phyloP scores from a whole-genome alignment of 2,888 invertebrate genomes.

The Xestia rhomboidea region DNA sequence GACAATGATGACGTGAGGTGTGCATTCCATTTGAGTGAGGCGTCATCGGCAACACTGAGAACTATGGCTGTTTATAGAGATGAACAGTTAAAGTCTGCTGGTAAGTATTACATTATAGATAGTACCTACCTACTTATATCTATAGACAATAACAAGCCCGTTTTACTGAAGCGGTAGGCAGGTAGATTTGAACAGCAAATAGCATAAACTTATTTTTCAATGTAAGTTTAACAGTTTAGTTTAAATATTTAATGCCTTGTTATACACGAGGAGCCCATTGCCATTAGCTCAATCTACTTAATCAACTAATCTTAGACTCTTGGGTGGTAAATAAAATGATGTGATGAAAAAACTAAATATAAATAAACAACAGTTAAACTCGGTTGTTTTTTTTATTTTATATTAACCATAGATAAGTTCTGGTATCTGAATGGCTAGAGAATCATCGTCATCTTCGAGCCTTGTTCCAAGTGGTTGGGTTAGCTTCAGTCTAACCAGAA shows the following conservation, averaged over 20 bases:
- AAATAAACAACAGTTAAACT: no score
- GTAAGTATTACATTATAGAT: conserved; percentile 66
- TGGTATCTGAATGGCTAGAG: background rate
- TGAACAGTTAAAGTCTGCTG: conserved; percentile 79
- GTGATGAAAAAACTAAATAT: background rate
- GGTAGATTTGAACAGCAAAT: background rate
- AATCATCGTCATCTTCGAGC: background rate
- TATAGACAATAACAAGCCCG: background rate
- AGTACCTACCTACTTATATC: background rate
- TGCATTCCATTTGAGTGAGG: conserved; percentile 86
- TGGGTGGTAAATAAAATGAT: no score
- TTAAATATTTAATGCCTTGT: background rate
- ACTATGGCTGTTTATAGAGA: conserved; percentile 87
- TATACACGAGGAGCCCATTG: background rate
- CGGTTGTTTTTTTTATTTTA: background rate
- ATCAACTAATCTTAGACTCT: background rate
- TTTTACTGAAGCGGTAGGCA: background rate
- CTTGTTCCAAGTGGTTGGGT: background rate
- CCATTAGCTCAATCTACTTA: background rate
- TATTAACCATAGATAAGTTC: background rate
- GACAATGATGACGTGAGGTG: conserved; percentile 78
- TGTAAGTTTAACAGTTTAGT: background rate
- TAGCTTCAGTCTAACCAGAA: background rate
- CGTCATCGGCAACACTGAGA: conserved; percentile 83
- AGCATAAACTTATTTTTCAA: background rate